A percentile compares a stretch with the other conserved stretches of the same genome.
Conservation (phyloP, 2,888 invertebrate genomes). For the Druceiella hillmani region DNA sequence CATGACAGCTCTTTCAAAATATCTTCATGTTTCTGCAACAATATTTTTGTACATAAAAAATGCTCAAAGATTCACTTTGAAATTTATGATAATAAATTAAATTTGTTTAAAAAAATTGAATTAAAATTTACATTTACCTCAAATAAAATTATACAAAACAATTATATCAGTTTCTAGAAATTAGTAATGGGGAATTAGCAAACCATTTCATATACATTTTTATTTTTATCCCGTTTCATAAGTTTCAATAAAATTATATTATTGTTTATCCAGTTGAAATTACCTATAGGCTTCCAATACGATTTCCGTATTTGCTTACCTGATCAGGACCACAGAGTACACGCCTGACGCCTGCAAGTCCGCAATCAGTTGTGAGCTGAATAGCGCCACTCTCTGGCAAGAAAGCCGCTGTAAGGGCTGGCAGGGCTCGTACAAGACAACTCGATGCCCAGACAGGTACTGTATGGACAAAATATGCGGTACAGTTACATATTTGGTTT, state of each 20-base stretch:
- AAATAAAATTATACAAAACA: too few species aligned
- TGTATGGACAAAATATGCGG: constrained; percentile 39
- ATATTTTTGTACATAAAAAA: constrained; percentile 11
- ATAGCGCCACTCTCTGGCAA: constrained; percentile 72
- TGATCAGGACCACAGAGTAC: constrained; percentile 71
- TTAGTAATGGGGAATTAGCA: too few species aligned
- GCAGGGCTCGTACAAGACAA: constrained; percentile 66
- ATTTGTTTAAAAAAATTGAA: constrained; percentile 16
- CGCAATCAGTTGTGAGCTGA: constrained; percentile 70
- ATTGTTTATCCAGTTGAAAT: neutral
- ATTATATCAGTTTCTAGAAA: too few species aligned
- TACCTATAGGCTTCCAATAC: neutral
- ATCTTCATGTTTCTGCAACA: constrained; percentile 55
- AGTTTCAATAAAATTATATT: neutral
- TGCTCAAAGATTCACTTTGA: too few species aligned
- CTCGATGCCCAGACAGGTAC: constrained; percentile 77
- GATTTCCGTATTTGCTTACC: constrained; percentile 42
- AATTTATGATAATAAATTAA: too few species aligned
- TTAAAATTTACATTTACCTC: constrained; percentile 5
- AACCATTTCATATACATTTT: too few species aligned
- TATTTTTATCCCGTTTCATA: neutral
- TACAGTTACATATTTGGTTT: too few species aligned
- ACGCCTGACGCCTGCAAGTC: constrained; percentile 64
- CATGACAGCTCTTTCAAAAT: constrained; percentile 56
- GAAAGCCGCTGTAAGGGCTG: constrained; percentile 68